A percentile compares a stretch with the other conserved stretches of the same genome.
These are phyloP conservation scores for Protula sp. DNA, from an alignment of 2,888 invertebrate species.

Conservation along the genomic window DNA sequence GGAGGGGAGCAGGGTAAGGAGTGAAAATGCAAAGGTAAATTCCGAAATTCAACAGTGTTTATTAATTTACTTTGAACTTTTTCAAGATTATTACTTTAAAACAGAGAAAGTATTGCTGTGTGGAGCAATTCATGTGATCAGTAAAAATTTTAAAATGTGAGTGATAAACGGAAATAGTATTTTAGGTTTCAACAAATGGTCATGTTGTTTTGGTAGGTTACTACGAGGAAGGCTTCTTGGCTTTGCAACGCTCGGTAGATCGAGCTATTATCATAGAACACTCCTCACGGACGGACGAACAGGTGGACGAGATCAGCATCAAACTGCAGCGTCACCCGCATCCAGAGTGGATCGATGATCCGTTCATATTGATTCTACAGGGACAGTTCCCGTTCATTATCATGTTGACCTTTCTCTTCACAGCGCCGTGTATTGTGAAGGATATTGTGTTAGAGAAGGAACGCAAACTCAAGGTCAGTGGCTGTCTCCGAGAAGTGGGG, in stretches of 20 bases:
- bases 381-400: constrained; percentile 62
- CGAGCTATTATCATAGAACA: constrained; percentile 46
- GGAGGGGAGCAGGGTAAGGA: no score
- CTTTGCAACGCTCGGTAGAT: constrained; percentile 61
- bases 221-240: constrained; percentile 64
- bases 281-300: constrained; percentile 10
- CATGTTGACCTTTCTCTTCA: constrained; percentile 73
- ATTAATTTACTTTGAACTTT: no score
- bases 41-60: no score
- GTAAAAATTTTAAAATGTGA: no score
- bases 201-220: constrained; percentile 58
- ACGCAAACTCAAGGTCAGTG: constrained; percentile 66
- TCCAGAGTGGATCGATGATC: constrained; percentile 65
- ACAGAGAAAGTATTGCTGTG: no score
- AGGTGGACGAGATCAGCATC: constrained; percentile 13
- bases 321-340: constrained; percentile 68
- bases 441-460: constrained; percentile 70
- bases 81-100: no score
- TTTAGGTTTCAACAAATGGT: no score
- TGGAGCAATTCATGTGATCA: no score
- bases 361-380: constrained; percentile 56
- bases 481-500: no score
- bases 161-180: no score
- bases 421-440: constrained; percentile 70
- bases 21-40: no score